Percentiles rank a stretch among this genome's conserved stretches.
These are phyloP conservation scores for Lepidotrigona ventralis DNA, from an alignment of 1,140 invertebrate genomes.

Conservation along the genomic window DNA sequence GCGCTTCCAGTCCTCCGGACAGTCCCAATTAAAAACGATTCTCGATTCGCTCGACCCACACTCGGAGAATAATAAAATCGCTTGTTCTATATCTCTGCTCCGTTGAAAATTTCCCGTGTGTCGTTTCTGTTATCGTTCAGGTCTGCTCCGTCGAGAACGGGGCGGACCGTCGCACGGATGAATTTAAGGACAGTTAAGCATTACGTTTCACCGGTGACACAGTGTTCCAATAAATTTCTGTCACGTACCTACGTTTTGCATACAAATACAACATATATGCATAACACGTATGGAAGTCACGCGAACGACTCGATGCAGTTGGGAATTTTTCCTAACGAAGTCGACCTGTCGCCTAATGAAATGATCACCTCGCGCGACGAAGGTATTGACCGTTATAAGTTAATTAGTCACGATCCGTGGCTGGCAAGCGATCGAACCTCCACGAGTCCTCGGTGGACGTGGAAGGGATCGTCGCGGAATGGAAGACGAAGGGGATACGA, in stretches of 20 bases:
- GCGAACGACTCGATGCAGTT: constrained; percentile 13
- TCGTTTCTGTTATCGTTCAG: background rate
- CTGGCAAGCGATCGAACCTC: background rate
- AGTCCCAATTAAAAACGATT: constrained; percentile 61
- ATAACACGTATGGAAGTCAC: constrained; percentile 22
- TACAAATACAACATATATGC: constrained; percentile 17
- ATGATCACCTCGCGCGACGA: constrained; percentile 3
- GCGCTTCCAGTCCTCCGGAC: constrained; percentile 26
- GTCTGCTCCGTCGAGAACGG: background rate
- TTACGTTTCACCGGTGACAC: constrained; percentile 10
- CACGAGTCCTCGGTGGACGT: background rate
- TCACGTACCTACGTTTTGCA: constrained; percentile 17
- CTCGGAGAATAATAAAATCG: constrained; percentile 1
- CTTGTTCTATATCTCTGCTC: background rate
- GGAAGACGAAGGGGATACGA: background rate
- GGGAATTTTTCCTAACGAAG: constrained; percentile 18
- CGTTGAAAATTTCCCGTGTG: background rate
- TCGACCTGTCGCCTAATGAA: background rate
- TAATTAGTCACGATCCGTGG: constrained; percentile 38
- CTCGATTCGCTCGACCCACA: background rate
- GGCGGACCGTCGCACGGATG: background rate
- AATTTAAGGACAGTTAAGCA: constrained; percentile 8
- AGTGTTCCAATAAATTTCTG: constrained; percentile 32
- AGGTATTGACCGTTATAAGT: constrained; percentile 43
- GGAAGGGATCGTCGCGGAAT: background rate